Evolutionary conservation across 2,888 invertebrate species (phyloP), one percentile per base, ranked within the genome.

Genomic region (Agapetus fuscipes): DNA sequence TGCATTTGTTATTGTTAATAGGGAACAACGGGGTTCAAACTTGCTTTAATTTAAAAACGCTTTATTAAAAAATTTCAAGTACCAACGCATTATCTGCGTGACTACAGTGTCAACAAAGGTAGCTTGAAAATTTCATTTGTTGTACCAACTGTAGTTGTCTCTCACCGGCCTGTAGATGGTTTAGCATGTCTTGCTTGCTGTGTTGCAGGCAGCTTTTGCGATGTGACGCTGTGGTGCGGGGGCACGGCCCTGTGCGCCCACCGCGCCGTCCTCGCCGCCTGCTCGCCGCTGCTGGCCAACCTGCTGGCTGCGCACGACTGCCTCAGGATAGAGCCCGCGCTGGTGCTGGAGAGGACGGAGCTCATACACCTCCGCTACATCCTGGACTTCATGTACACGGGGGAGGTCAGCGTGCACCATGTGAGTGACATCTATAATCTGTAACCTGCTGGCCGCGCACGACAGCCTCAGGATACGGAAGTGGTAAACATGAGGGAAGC

Each of bases 351-450:
- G 64, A 66, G 66, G 2, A 68, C 66, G 0, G 66, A 67, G 37
- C 68, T 69, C 0, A 45, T 52, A 1, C 68, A 70, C 36, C 79
- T 93, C 53, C 83, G 83, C 61, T 88, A 89, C 46, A 74, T 93
- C 49, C 84, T 93, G 38, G 88, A 90, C 61, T 93, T 91, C 60
- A 93, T 93, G 91, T 93, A 93, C 64, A 88, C 88, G 56, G 93
- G 93, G 48, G 93, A 93, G 70, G 91, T 93, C 62, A 90, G 89
- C 66, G 90, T 93, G 41, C 88, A 89, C 56, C 89, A 90, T 68
- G 90, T 90, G 62, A 81, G 84, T 78, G 50, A n/a, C n/a, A n/a
- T n/a, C n/a, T n/a, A n/a, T n/a, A n/a, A n/a, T n/a, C n/a, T n/a
- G n/a, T n/a, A 37, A 28, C 29, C 17, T 46, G 39, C 17, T n/a